Evolutionary conservation across 1,140 invertebrate genomes (phyloP), one percentile per base, ranked within the genome.

Genomic region (Drosophila simulans): DNA sequence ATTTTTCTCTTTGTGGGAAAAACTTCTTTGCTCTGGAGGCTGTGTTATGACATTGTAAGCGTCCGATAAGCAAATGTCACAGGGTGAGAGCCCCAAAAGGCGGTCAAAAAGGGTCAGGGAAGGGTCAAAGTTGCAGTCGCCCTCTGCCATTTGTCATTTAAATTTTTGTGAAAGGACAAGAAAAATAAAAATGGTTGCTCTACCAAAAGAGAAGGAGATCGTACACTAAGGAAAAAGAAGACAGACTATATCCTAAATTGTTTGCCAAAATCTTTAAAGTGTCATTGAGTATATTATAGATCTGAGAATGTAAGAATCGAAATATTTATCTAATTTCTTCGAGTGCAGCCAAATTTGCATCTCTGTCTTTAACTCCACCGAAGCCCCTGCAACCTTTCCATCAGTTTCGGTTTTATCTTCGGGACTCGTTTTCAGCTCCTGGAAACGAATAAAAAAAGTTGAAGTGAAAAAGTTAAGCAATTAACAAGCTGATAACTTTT

Each of bases 401-500:
- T 68, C 48, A 70, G 46, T 80, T 78, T 80, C 59, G 49, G 73
- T 63, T 85, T 83, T 83, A 86, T 82, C 83, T 86, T 64, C 56
- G 40, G 62, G 49, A 55, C 42, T 22, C 63, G 73, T 53, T 69
- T 69, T 54, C 75, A 72, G 78, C 68, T 75, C 77, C 56, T 85
- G 52, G 75, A 43, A 81, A 52, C 69, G 48, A 58, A 63, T 54
- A 64, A 76, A 89, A 80, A 89, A 89, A 89, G 84, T 89, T 89
- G 84, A 89, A 89, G 84, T 89, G 84, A 89, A 89, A 89, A 89
- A 89, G 84, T 89, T 89, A 89, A 89, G 84, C 84, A 89, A 89
- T 89, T 89, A 89, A 89, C 84, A 89, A 83, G 80, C 80, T 90
- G 84, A 89, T 89, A 89, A 89, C 84, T 89, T 89, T 88, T 66